Conservation (phyloP, 2,113 vertebrate species). For the Neotoma lepida region DNA sequence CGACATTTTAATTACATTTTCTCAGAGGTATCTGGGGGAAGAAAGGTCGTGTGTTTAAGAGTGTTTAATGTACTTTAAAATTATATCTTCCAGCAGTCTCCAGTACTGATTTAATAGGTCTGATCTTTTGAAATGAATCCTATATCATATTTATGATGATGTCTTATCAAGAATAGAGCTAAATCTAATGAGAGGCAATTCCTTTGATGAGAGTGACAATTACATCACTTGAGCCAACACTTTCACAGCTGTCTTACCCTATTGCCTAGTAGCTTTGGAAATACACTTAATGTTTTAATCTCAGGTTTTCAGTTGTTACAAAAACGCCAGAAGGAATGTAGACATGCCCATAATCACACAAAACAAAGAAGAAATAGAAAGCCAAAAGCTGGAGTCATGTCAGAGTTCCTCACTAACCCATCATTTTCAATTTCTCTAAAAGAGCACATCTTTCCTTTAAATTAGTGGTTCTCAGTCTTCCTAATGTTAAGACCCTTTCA, state of each 20-base stretch:
- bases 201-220: conserved; percentile 70
- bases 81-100: conserved; percentile 84
- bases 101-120: conserved; percentile 86
- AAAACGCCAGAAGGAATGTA: conserved; percentile 27
- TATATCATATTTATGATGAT: conserved; percentile 86
- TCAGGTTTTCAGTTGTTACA: conserved; percentile 19
- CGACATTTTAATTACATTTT: conserved; percentile 80
- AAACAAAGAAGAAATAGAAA: conserved; percentile 48
- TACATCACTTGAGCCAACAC: conserved; percentile 69
- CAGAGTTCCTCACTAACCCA: background rate
- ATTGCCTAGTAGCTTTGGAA: conserved; percentile 50
- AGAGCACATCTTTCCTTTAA: conserved; percentile 1
- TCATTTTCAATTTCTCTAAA: conserved; percentile 21
- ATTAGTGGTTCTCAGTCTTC: background rate
- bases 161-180: conserved; percentile 77
- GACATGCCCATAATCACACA: background rate
- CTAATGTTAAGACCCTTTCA: background rate
- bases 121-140: conserved; percentile 84
- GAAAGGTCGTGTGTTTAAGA: conserved; percentile 82
- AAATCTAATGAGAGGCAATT: conserved; percentile 71
- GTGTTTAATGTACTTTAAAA: conserved; percentile 78
- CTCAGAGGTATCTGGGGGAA: conserved; percentile 72
- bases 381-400: conserved; percentile 22
- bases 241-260: conserved; percentile 40
- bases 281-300: conserved; percentile 51